phyloP scores from a whole-genome alignment of 2,113 vertebrate species.

The Mustelus asterias region DNA sequence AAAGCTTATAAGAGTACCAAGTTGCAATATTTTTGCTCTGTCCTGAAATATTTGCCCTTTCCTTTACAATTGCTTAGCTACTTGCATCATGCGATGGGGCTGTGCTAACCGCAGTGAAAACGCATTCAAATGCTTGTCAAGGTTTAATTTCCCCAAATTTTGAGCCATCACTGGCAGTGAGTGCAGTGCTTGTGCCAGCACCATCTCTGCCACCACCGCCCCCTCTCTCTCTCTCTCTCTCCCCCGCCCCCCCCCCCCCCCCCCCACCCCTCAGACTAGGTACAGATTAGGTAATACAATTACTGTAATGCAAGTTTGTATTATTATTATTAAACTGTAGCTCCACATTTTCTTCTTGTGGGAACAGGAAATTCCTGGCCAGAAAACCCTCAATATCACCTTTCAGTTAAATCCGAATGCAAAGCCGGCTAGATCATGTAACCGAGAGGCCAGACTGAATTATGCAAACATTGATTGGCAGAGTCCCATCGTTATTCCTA shows the following conservation, averaged over 20 bases:
- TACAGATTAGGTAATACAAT: neutral
- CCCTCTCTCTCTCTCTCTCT: too few species aligned
- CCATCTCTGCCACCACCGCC: neutral
- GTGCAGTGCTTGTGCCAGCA: too few species aligned
- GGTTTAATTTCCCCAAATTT: neutral
- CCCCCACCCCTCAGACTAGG: neutral
- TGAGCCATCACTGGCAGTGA: neutral
- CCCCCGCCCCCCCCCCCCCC: neutral
- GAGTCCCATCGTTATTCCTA: neutral
- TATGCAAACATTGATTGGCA: neutral
- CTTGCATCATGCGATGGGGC: neutral
- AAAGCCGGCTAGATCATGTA: neutral
- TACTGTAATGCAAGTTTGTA: neutral
- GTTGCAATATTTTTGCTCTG: neutral
- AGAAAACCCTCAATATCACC: neutral
- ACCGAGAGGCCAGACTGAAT: neutral
- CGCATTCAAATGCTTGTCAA: neutral
- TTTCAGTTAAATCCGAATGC: neutral
- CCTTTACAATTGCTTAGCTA: neutral
- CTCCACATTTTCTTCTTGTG: neutral
- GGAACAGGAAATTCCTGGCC: neutral
- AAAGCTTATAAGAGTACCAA: neutral
- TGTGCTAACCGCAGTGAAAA: neutral
- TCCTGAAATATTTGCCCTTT: neutral
- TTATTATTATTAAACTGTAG: neutral